Evolutionary conservation across 2,113 vertebrate species (phyloP).

Genomic region (Onychorhynchus coronatus): DNA sequence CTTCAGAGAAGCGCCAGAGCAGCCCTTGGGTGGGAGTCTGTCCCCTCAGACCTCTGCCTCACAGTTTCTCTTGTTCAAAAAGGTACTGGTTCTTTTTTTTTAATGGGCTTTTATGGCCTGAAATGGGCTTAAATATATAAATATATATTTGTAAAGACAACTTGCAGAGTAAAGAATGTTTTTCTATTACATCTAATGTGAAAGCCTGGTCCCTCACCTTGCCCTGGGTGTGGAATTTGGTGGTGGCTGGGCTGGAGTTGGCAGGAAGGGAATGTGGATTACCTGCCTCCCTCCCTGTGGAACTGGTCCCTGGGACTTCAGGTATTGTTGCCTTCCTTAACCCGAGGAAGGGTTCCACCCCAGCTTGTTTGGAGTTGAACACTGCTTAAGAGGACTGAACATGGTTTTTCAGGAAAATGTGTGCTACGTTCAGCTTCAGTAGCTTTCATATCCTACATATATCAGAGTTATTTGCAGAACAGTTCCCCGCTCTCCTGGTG

Average conservation of each 20-base stretch:
- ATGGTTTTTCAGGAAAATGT: background rate
- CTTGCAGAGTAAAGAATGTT: slow-evolving; percentile 77
- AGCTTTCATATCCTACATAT: background rate
- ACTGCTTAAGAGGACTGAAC: background rate
- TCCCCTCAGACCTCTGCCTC: slow-evolving; percentile 37
- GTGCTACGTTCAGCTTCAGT: background rate
- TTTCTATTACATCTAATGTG: slow-evolving; percentile 62
- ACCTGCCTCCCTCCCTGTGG: background rate
- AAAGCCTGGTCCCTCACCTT: slow-evolving; percentile 50
- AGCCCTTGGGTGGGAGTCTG: slow-evolving; percentile 34
- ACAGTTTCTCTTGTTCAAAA: slow-evolving; percentile 58
- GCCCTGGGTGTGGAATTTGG: background rate
- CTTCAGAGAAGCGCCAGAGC: slow-evolving; percentile 60
- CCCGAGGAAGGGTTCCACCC: background rate
- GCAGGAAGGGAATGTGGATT: background rate
- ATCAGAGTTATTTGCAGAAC: background rate
- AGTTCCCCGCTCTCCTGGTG: background rate
- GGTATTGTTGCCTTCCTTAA: background rate
- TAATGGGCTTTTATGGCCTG: slow-evolving; percentile 63
- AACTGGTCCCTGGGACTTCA: background rate
- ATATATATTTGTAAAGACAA: slow-evolving; percentile 74
- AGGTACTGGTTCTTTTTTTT: slow-evolving; percentile 67
- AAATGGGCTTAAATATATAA: slow-evolving; percentile 74
- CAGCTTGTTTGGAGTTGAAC: background rate
- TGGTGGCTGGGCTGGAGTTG: background rate